A percentile compares a stretch with the other conserved stretches of the same genome.
These are phyloP conservation scores for Neomicropteryx cornuta DNA, from an alignment of 1,140 invertebrate species.

Conservation along the genomic window DNA sequence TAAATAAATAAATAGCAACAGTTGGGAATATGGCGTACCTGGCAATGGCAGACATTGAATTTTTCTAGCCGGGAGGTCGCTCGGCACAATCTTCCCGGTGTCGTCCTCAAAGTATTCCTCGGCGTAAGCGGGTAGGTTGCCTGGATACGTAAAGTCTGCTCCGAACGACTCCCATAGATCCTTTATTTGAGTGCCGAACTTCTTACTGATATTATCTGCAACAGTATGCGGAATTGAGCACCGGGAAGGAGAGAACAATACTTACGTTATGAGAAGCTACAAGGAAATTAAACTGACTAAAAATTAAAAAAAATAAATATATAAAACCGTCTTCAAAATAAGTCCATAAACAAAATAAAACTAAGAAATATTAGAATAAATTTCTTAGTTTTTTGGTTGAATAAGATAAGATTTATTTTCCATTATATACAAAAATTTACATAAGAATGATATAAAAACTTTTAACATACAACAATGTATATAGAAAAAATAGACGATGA, in stretches of 20 bases:
- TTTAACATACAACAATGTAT: too few species aligned
- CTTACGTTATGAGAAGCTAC: too few species aligned
- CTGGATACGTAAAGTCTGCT: constrained; percentile 58
- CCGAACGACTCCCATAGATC: constrained; percentile 60
- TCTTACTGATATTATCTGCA: constrained; percentile 60
- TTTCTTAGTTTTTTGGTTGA: too few species aligned
- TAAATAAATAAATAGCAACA: too few species aligned
- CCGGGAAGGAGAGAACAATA: constrained; percentile 5
- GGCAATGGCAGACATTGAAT: constrained; percentile 67
- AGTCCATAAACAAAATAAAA: neutral
- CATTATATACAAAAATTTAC: too few species aligned
- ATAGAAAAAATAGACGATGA: too few species aligned
- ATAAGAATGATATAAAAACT: too few species aligned
- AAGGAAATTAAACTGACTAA: too few species aligned
- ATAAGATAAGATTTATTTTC: neutral
- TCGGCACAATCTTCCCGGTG: constrained; percentile 27
- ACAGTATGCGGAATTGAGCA: too few species aligned
- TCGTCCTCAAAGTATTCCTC: constrained; percentile 69
- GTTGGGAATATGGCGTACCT: too few species aligned
- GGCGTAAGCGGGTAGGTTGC: constrained; percentile 56
- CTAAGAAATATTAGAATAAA: too few species aligned
- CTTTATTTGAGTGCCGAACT: constrained; percentile 58
- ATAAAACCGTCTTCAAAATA: neutral
- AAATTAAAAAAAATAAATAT: too few species aligned
- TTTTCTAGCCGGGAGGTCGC: constrained; percentile 26